phyloP scores from a whole-genome alignment of 2,797 vertebrate genomes.

The Diceros bicornis region DNA sequence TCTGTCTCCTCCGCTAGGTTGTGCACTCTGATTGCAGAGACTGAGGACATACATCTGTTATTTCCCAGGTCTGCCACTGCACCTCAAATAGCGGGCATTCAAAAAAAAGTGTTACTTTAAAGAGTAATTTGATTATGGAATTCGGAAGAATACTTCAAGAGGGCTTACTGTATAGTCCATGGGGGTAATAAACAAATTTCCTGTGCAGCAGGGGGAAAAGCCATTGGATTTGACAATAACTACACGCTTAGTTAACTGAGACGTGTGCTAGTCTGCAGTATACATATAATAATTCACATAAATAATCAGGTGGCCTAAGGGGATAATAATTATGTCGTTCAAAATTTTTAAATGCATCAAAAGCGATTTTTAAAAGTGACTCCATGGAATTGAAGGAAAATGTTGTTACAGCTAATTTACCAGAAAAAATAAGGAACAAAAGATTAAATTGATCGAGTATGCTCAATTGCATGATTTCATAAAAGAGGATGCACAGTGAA shows the following conservation, averaged over 20 bases:
- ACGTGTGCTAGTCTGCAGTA: not conserved
- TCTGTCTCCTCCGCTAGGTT: not conserved
- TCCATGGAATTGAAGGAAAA: not conserved
- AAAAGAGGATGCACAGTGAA: not conserved
- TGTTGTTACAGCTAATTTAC: not conserved
- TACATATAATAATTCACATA: not conserved
- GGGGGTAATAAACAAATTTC: not conserved
- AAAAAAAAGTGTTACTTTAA: not conserved
- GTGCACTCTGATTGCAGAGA: not conserved
- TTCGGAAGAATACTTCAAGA: not conserved
- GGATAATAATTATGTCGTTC: not conserved
- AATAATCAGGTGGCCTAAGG: not conserved
- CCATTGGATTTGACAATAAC: not conserved
- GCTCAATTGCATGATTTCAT: not conserved
- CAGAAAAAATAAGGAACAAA: not conserved
- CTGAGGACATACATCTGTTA: not conserved
- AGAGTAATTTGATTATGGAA: not conserved
- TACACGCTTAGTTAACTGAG: not conserved
- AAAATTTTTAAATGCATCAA: not conserved
- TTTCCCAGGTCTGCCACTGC: too few relatives aligned
- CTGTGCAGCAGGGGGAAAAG: not conserved
- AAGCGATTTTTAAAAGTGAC: not conserved
- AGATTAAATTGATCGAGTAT: not conserved
- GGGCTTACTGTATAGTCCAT: not conserved
- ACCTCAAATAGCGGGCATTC: not conserved